phyloP scores from a whole-genome alignment of 2,797 vertebrate species.

The Sandelia bainsii region DNA sequence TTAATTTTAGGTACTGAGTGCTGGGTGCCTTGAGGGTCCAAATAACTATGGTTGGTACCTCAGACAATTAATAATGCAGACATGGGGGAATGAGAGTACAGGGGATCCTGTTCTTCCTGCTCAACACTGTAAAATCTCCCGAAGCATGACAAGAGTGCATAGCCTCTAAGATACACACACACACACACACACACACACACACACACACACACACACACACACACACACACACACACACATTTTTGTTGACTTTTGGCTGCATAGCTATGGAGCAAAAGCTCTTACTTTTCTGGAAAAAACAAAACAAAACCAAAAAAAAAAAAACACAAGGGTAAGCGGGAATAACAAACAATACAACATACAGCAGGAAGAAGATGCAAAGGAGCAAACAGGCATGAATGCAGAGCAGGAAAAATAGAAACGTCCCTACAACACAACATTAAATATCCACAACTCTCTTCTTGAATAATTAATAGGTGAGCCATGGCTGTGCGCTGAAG shows the following conservation, averaged over 20 bases:
- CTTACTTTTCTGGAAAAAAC: constrained; percentile 1
- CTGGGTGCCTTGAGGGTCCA: constrained; percentile 69
- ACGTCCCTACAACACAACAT: constrained; percentile 71
- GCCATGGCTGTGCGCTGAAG: constrained; percentile 59
- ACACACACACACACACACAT: constrained; percentile 22
- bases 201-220: constrained; percentile 21
- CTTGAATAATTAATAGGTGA: constrained; percentile 79
- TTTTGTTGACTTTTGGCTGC: constrained; percentile 38
- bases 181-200: constrained; percentile 24
- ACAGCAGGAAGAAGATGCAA: constrained; percentile 20
- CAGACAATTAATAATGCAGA: constrained; percentile 82
- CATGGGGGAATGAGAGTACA: constrained; percentile 60
- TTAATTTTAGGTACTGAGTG: constrained; percentile 73
- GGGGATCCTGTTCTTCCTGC: constrained; percentile 64
- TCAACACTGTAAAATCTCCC: constrained; percentile 65
- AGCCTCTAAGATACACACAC: constrained; percentile 18
- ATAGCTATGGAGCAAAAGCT: constrained; percentile 31
- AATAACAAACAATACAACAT: constrained; percentile 29
- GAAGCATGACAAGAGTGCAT: constrained; percentile 56
- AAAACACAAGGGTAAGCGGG: constrained; percentile 41
- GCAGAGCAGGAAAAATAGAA: constrained; percentile 38
- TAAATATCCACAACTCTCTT: constrained; percentile 79
- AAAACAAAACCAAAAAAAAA: neutral
- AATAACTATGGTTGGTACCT: constrained; percentile 68
- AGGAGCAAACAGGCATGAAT: constrained; percentile 40